Conservation (phyloP, 1,140 invertebrate genomes). For the Euglossa dilemma region DNA sequence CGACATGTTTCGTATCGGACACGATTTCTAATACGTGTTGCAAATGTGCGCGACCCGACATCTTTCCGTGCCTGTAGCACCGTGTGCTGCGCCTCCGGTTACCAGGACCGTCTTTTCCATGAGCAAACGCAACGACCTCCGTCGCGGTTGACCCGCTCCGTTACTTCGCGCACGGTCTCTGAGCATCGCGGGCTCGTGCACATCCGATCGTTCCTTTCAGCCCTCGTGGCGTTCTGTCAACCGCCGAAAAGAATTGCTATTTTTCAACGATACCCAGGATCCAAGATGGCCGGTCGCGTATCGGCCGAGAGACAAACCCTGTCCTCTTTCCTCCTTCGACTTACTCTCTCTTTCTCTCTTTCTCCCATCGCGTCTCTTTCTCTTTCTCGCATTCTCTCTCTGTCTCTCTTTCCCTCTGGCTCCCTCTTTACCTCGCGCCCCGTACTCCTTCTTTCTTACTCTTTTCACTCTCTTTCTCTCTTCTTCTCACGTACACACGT, state of each 20-base stretch:
- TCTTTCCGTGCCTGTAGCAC: constrained; percentile 40
- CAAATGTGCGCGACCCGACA: constrained; percentile 48
- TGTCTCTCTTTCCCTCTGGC: constrained; percentile 34
- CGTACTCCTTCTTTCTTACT: constrained; percentile 21
- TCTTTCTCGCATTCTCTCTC: constrained; percentile 7
- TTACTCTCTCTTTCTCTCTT: constrained; percentile 35
- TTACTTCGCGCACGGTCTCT: constrained; percentile 25
- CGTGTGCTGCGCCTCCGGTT: constrained; percentile 43
- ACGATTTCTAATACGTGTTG: constrained; percentile 1
- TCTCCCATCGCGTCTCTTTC: not conserved
- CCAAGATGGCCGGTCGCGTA: constrained; percentile 76
- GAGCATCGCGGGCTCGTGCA: constrained; percentile 16
- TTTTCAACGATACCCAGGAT: constrained; percentile 76
- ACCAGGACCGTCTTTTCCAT: constrained; percentile 45
- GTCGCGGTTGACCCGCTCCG: constrained; percentile 12
- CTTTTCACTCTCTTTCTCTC: too few relatives aligned
- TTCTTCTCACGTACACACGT: not conserved
- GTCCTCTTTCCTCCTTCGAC: constrained; percentile 43
- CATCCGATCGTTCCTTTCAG: constrained; percentile 38
- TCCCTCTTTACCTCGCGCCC: constrained; percentile 41
- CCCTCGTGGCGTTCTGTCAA: constrained; percentile 74
- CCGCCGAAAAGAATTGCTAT: constrained; percentile 65
- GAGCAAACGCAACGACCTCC: constrained; percentile 31
- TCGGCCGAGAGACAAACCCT: constrained; percentile 68
- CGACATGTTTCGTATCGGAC: not conserved